Conservation (phyloP, 2,888 invertebrate genomes). For the Arge pagana region DNA sequence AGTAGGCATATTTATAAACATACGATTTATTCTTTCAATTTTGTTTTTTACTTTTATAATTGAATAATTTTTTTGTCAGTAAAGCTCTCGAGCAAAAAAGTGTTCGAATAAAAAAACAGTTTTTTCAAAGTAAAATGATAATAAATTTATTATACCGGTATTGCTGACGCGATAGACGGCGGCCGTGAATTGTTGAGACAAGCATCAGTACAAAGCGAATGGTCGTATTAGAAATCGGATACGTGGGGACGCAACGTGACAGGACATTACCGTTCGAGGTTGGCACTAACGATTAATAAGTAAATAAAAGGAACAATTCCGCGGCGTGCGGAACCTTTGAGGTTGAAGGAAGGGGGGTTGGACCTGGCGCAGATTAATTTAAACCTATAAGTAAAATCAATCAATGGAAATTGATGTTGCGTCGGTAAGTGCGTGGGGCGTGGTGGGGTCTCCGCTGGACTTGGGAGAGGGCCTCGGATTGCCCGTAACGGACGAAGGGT, state of each 20-base stretch:
- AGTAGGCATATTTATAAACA: too few species aligned
- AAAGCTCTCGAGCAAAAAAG: too few species aligned
- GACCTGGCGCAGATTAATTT: constrained; percentile 44
- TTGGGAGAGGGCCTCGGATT: constrained; percentile 14
- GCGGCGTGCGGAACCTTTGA: constrained; percentile 12
- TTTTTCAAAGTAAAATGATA: too few species aligned
- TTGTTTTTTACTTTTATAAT: too few species aligned
- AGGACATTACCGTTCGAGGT: not conserved
- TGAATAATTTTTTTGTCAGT: too few species aligned
- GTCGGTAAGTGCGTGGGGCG: constrained; percentile 39
- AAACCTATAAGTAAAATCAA: constrained; percentile 54
- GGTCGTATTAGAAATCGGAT: not conserved
- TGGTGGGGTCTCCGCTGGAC: constrained; percentile 21
- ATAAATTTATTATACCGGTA: too few species aligned
- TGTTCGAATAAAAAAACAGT: too few species aligned
- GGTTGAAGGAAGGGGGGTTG: not conserved
- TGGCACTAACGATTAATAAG: constrained; percentile 11
- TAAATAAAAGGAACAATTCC: constrained; percentile 2
- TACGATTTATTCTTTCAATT: too few species aligned
- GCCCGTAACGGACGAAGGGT: constrained; percentile 31
- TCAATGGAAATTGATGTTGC: constrained; percentile 51
- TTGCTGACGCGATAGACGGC: too few species aligned
- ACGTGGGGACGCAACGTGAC: not conserved
- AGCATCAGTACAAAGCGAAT: too few species aligned
- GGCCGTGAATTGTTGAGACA: too few species aligned